Evolutionary conservation across 2,888 invertebrate genomes (phyloP).

Genomic region (Autographa gamma): DNA sequence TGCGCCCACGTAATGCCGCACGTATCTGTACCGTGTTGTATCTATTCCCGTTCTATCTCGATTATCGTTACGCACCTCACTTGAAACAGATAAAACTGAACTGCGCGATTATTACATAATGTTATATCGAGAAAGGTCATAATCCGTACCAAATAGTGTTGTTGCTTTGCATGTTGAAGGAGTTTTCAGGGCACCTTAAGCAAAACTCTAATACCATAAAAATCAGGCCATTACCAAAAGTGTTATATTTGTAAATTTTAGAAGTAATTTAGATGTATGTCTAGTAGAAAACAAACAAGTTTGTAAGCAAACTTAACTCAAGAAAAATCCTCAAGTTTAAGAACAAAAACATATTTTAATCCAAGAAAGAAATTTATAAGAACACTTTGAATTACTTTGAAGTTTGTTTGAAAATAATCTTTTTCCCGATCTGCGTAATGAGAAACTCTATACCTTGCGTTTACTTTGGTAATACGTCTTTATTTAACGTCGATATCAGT

Average conservation of each 20-base stretch:
- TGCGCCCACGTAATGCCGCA: constrained; percentile 32
- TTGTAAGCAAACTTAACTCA: background rate
- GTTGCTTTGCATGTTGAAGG: background rate
- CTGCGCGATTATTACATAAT: constrained; percentile 26
- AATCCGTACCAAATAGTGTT: background rate
- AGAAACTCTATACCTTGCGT: constrained; percentile 30
- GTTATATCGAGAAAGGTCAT: constrained; percentile 1
- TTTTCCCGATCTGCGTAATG: constrained; percentile 45
- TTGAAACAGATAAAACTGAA: constrained; percentile 37
- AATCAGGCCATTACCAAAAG: background rate
- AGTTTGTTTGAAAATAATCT: constrained; percentile 15
- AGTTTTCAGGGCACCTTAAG: background rate
- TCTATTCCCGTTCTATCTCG: constrained; percentile 32
- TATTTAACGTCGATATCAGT: constrained; percentile 35
- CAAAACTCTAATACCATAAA: background rate
- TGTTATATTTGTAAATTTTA: background rate
- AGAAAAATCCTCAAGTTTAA: background rate
- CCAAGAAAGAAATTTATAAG: constrained; percentile 14
- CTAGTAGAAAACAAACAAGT: background rate
- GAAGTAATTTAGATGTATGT: background rate
- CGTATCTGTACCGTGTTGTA: constrained; percentile 15
- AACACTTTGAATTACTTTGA: constrained; percentile 33
- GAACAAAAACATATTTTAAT: background rate
- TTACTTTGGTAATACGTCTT: constrained; percentile 49
- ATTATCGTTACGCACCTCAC: constrained; percentile 36